Percentiles rank a stretch among this genome's conserved stretches.
Conservation (phyloP, 2,797 vertebrate species). For the Thaleichthys pacificus region DNA sequence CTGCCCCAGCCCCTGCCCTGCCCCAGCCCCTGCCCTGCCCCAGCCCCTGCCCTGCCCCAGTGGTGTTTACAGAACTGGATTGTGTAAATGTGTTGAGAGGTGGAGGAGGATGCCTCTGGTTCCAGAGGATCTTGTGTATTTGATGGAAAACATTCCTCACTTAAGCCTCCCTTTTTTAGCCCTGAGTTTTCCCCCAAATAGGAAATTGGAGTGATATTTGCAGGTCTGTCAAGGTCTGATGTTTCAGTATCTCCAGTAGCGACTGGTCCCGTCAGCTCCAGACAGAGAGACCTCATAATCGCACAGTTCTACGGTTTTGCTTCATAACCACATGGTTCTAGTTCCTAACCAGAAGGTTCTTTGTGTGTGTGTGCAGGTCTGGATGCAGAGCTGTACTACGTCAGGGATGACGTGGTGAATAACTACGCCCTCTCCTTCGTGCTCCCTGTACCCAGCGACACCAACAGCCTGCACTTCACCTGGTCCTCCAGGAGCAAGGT, state of each 20-base stretch:
- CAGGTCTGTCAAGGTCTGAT: too few relatives aligned
- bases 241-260: background rate
- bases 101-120: slow-evolving; percentile 1
- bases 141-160: slow-evolving; percentile 33
- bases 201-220: slow-evolving; percentile 57
- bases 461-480: slow-evolving; percentile 93
- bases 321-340: too few relatives aligned
- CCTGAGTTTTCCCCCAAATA: slow-evolving; percentile 27
- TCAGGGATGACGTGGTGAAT: slow-evolving; percentile 93
- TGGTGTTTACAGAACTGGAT: background rate
- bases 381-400: slow-evolving; percentile 94
- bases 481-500: slow-evolving; percentile 93
- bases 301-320: too few relatives aligned
- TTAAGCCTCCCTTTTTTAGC: slow-evolving; percentile 15
- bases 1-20: too few relatives aligned
- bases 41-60: slow-evolving; percentile 35
- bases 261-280: background rate
- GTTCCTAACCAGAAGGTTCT: background rate
- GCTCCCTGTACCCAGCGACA: slow-evolving; percentile 90
- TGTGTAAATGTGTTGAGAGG: slow-evolving; percentile 2
- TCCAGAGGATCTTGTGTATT: slow-evolving; percentile 21
- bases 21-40: too few relatives aligned
- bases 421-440: slow-evolving; percentile 94
- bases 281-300: too few relatives aligned
- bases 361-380: slow-evolving; percentile 77